Conservation (phyloP, 2,797 vertebrate genomes). For the Meriones psammophilus region DNA sequence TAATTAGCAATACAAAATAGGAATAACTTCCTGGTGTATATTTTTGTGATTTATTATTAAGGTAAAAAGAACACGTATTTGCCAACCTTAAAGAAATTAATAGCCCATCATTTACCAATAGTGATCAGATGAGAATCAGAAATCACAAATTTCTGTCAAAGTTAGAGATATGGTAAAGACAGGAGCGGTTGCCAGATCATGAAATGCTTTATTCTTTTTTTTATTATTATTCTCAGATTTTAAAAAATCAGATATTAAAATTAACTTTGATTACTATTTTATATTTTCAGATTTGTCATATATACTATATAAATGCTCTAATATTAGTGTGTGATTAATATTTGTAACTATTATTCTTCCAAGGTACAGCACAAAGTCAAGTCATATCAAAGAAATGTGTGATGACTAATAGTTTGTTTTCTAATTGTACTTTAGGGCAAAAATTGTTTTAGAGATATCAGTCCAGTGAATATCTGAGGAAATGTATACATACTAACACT, state of each 20-base stretch:
- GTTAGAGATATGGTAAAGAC: not conserved
- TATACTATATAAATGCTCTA: conserved; percentile 1
- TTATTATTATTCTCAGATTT: not conserved
- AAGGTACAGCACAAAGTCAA: conserved; percentile 40
- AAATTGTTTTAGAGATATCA: conserved; percentile 25
- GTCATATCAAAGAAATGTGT: conserved; percentile 47
- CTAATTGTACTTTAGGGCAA: conserved; percentile 61
- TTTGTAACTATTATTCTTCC: conserved; percentile 56
- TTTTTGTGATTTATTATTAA: not conserved
- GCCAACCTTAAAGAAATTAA: not conserved
- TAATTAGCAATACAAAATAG: not conserved
- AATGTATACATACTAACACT: not conserved
- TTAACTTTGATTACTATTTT: conserved; percentile 31
- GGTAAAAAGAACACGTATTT: not conserved
- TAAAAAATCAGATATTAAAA: conserved; percentile 19
- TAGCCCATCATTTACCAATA: not conserved
- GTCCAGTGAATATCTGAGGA: conserved; percentile 27
- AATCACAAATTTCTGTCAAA: not conserved
- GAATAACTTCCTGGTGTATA: not conserved
- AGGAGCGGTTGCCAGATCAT: not conserved
- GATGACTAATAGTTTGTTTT: conserved; percentile 54
- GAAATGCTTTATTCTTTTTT: not conserved
- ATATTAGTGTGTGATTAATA: conserved; percentile 31
- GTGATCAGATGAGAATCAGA: not conserved
- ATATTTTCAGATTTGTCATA: conserved; percentile 52